Conservation (phyloP, 2,797 vertebrate genomes). For the Liparis tanakae region DNA sequence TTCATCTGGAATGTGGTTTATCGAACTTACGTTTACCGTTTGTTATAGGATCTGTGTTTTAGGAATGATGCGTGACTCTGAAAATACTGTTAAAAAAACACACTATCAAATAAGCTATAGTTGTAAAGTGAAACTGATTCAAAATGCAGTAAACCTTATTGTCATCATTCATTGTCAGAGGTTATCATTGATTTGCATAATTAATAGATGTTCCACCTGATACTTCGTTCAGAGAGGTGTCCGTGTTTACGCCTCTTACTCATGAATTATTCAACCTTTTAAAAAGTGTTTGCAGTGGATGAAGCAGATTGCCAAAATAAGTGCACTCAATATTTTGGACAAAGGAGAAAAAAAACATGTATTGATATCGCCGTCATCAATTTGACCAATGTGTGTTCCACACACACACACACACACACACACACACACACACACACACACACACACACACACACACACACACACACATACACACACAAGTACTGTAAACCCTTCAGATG, state of each 20-base stretch:
- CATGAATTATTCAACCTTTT: neutral
- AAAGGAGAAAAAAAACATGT: neutral
- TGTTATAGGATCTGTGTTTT: too few relatives aligned
- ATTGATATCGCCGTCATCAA: neutral
- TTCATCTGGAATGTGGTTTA: neutral
- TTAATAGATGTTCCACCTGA: neutral
- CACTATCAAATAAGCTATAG: too few relatives aligned
- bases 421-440: too few relatives aligned
- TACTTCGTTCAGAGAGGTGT: neutral
- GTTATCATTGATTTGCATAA: neutral
- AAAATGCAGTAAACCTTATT: too few relatives aligned
- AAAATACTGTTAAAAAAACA: too few relatives aligned
- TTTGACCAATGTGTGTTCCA: neutral
- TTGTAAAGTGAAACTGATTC: too few relatives aligned
- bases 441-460: too few relatives aligned
- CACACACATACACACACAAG: too few relatives aligned
- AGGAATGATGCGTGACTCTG: too few relatives aligned
- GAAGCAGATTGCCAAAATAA: neutral
- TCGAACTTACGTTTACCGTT: too few relatives aligned
- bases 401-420: too few relatives aligned
- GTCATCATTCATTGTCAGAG: neutral
- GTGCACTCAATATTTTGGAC: neutral
- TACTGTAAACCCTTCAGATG: neutral
- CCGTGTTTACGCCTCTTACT: neutral
- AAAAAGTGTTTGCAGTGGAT: neutral